Evolutionary conservation across 2,888 invertebrate species (phyloP).

Genomic region (Drosophila flavopinicola): DNA sequence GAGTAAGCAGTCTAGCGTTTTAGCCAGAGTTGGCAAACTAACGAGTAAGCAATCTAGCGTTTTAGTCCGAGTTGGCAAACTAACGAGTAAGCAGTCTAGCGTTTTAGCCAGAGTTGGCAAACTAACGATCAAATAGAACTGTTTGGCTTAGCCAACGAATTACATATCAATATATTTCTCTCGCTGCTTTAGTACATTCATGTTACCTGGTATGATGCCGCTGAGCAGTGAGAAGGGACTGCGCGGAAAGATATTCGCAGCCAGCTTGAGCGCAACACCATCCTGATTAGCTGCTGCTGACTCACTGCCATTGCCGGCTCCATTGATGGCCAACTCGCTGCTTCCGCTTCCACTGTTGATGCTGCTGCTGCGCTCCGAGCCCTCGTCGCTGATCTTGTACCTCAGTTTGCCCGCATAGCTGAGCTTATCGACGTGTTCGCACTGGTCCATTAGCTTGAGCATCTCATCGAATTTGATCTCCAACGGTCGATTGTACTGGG

Average conservation of each 20-base stretch:
- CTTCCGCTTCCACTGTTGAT: constrained; percentile 74
- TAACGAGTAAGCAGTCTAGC: too few relatives aligned
- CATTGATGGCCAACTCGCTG: constrained; percentile 13
- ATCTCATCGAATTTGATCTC: constrained; percentile 90
- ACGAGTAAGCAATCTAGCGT: too few relatives aligned
- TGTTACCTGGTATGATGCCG: constrained; percentile 92
- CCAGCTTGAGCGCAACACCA: constrained; percentile 75
- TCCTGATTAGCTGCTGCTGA: constrained; percentile 48
- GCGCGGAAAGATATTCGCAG: constrained; percentile 85
- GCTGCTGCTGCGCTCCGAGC: constrained; percentile 46
- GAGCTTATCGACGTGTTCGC: constrained; percentile 87
- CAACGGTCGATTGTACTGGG: constrained; percentile 87
- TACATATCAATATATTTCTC: background rate
- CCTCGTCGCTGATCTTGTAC: constrained; percentile 61
- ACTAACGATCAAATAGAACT: background rate
- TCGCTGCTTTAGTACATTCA: background rate
- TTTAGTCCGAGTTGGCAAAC: too few relatives aligned
- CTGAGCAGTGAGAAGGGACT: constrained; percentile 90
- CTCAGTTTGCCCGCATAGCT: constrained; percentile 61
- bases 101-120: background rate
- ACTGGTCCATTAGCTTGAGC: constrained; percentile 91
- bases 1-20: too few relatives aligned
- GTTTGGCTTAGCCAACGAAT: background rate
- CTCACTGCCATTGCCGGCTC: constrained; percentile 20
- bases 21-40: too few relatives aligned